Evolutionary conservation across 2,888 invertebrate species (phyloP).

Genomic region (Drosophila paramelanica): DNA sequence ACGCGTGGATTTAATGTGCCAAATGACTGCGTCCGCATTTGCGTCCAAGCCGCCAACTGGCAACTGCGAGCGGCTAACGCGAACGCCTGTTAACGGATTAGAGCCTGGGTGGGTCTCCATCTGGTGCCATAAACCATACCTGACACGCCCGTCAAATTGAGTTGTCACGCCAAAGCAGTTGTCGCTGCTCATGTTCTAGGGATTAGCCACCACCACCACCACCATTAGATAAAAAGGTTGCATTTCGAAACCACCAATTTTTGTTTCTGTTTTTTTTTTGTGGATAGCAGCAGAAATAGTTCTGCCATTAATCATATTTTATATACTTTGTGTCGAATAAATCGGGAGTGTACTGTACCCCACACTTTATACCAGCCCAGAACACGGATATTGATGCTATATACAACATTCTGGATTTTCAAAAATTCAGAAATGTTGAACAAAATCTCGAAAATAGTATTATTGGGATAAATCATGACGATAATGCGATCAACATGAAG

Average conservation of each 20-base stretch:
- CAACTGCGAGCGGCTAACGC: constrained; percentile 5
- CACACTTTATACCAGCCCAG: no score
- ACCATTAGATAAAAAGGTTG: constrained; percentile 27
- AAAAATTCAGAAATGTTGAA: no score
- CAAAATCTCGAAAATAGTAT: no score
- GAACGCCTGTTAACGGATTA: constrained; percentile 63
- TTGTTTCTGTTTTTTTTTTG: not conserved
- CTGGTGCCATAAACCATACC: constrained; percentile 41
- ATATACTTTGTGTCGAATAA: not conserved
- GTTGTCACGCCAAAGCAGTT: constrained; percentile 42
- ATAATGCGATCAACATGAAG: no score
- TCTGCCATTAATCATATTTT: constrained; percentile 7
- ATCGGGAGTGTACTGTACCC: not conserved
- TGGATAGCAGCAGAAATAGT: not conserved
- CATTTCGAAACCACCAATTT: not conserved
- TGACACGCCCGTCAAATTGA: constrained; percentile 60
- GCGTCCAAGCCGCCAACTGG: constrained; percentile 24
- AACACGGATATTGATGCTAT: no score
- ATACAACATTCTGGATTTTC: no score
- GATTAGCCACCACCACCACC: constrained; percentile 20
- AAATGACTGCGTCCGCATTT: constrained; percentile 60
- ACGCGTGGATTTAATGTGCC: constrained; percentile 80
- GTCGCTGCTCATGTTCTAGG: constrained; percentile 36
- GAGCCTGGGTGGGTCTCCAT: constrained; percentile 51
- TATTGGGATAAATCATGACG: no score